Base-by-base conservation (phyloP, 2,888 invertebrate species). In the Emmelina monodactyla region DNA sequence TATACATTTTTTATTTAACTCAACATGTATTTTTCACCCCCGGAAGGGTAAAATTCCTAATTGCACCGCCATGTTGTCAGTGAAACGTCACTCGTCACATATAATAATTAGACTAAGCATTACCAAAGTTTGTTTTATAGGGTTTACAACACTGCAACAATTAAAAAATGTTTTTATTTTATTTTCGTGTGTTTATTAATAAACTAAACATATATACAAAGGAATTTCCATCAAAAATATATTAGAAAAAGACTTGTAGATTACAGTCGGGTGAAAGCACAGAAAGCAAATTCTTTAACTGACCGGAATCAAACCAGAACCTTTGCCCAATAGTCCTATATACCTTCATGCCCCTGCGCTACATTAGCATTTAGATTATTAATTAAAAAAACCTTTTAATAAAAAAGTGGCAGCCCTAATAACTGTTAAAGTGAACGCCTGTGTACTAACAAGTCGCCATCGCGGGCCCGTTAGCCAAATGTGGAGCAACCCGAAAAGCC, bases 401-500 rank as follows among this genome's bases (percentile, higher is more conserved):
- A n/a, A 9, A 9, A 19, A 19, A 19, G 6, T 29, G 29, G 2
- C 13, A 29, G 13, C 29, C 29, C 29, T 29, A 29, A 3, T 13
- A 29, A 9, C 9, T 9, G 9, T 11, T 9, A 29, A 12, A 11
- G 61, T 35, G 10, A 30, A 7, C 35, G 36, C 42, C 38, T 42
- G 43, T 37, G 41, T 37, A 50, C 45, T 63, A 69, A 70, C 65
- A 64, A 65, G 63, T 59, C 53, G 59, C 56, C 68, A 63, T 58
- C 53, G 60, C 61, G 60, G n/a, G 58, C 62, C 64, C 61, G 68
- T 75, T 71, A 73, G 61, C 63, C 61, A 63, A 71, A 73, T 65
- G 62, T 55, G 65, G 56, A 53, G 46, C 53, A 54, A 73, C 71
- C 72, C 70, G 70, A 67, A 72, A 73, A 76, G 68, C 71, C 71